A percentile compares a stretch with the other conserved stretches of the same genome.
These are phyloP conservation scores for Leptinotarsa undecemlineata DNA, from an alignment of 1,140 invertebrate genomes.

Conservation along the genomic window DNA sequence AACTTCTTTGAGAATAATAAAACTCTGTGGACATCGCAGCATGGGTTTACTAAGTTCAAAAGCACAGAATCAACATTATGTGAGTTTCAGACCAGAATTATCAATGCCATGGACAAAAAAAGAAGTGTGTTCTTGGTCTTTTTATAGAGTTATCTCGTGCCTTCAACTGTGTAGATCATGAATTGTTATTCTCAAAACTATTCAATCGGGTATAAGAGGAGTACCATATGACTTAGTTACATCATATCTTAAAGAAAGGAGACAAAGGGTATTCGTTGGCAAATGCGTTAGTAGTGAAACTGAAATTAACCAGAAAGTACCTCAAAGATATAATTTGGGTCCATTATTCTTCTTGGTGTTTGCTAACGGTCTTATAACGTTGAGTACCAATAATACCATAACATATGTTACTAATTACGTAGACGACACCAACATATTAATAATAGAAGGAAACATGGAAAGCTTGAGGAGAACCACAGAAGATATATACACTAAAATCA, in stretches of 20 bases:
- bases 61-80: conserved; percentile 12
- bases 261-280: conserved; percentile 6
- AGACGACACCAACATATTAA: no score
- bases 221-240: background rate
- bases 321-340: conserved; percentile 3
- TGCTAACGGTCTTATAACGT: background rate
- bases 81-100: conserved; percentile 1
- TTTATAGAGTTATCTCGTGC: conserved; percentile 23
- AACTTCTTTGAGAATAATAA: background rate
- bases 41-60: conserved; percentile 11
- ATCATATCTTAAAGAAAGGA: conserved; percentile 10
- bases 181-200: conserved; percentile 13
- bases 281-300: background rate
- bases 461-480: no score
- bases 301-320: conserved; percentile 2
- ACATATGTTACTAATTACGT: no score
- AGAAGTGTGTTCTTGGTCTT: conserved; percentile 2
- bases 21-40: no score
- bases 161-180: conserved; percentile 14
- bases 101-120: conserved; percentile 9
- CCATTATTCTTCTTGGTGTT: no score
- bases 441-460: no score
- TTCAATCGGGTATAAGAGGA: conserved; percentile 5
- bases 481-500: no score
- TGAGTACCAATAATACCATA: conserved; percentile 1